Evolutionary conservation across 1,140 invertebrate genomes (phyloP).

Genomic region (Neocloeon triangulifer): DNA sequence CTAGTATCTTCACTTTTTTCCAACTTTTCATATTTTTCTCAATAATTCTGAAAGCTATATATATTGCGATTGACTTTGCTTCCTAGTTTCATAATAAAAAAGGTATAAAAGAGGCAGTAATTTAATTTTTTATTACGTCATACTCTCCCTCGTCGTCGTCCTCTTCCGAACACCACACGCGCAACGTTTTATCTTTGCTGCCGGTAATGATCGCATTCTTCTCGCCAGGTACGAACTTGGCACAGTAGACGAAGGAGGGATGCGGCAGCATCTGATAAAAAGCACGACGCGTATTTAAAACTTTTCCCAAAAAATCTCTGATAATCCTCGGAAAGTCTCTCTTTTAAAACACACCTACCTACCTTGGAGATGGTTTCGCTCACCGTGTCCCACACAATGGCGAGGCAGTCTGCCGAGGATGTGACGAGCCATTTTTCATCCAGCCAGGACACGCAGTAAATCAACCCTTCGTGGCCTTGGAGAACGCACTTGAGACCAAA

Average conservation of each 20-base stretch:
- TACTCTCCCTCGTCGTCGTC: constrained; percentile 12
- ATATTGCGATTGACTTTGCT: too few relatives aligned
- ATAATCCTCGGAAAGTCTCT: too few relatives aligned
- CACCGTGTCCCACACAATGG: constrained; percentile 26
- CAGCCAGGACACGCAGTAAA: constrained; percentile 38
- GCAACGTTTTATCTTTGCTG: constrained; percentile 32
- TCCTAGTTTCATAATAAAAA: too few relatives aligned
- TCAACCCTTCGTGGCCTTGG: constrained; percentile 30
- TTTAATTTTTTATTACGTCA: constrained; percentile 5
- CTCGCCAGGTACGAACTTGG: constrained; percentile 25
- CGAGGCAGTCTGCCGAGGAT: constrained; percentile 37
- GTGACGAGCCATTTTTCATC: constrained; percentile 28
- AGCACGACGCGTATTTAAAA: too few relatives aligned
- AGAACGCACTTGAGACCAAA: constrained; percentile 9
- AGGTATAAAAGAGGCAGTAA: not conserved
- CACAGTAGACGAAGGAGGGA: constrained; percentile 39
- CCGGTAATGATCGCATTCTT: constrained; percentile 26
- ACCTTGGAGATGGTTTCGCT: too few relatives aligned
- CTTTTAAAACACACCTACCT: too few relatives aligned
- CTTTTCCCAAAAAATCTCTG: too few relatives aligned
- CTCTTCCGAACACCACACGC: constrained; percentile 26
- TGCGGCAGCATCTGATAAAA: constrained; percentile 36
- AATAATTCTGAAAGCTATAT: too few relatives aligned
- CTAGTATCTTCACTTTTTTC: too few relatives aligned
- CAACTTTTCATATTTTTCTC: too few relatives aligned